Evolutionary conservation across 2,797 vertebrate species (phyloP).

Genomic region (Chelonia mydas): DNA sequence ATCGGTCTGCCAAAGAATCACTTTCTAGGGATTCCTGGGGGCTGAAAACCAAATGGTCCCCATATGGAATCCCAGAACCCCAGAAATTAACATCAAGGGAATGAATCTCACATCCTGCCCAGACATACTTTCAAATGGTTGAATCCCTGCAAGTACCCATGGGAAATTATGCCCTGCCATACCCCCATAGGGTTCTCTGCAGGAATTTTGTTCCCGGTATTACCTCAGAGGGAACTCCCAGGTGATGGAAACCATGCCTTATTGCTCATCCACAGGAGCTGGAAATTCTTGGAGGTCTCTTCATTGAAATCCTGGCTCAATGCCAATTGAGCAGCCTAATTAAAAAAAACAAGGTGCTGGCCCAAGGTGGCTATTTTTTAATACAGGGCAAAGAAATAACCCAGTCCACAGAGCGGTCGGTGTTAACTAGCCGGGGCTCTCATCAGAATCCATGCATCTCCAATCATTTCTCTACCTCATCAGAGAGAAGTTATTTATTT

Average conservation of each 20-base stretch:
- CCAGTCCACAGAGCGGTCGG: constrained; percentile 35
- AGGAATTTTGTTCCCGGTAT: not conserved
- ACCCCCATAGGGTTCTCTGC: not conserved
- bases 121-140: not conserved
- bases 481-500: constrained; percentile 48
- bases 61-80: not conserved
- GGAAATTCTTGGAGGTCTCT: not conserved
- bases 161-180: not conserved
- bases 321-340: constrained; percentile 19
- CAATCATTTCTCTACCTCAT: constrained; percentile 56
- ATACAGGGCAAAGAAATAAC: constrained; percentile 51
- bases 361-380: constrained; percentile 52
- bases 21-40: not conserved
- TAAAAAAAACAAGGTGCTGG: constrained; percentile 37
- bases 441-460: constrained; percentile 30
- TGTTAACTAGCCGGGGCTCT: constrained; percentile 7
- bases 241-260: not conserved
- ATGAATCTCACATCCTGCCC: not conserved
- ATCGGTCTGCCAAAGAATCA: not conserved
- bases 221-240: not conserved
- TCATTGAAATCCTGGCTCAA: not conserved
- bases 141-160: not conserved
- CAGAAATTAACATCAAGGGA: not conserved
- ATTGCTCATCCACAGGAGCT: not conserved
- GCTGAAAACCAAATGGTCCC: not conserved